Evolutionary conservation across 2,888 invertebrate genomes (phyloP).

Genomic region (Elysia crispata): DNA sequence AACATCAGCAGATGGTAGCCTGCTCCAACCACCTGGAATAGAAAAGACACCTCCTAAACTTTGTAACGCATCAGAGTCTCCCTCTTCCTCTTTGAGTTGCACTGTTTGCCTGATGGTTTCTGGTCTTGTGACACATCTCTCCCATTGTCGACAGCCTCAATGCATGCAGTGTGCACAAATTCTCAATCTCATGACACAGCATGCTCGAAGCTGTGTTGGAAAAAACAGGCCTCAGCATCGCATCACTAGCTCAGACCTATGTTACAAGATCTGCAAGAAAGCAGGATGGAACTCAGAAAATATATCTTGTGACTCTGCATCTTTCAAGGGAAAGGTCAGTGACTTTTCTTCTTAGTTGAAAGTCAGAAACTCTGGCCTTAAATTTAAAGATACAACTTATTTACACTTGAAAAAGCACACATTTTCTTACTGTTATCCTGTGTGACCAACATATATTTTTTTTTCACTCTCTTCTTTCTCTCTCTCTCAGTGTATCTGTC

Average conservation of each 20-base stretch:
- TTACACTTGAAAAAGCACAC: no score
- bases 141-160: not conserved
- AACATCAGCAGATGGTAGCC: no score
- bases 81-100: not conserved
- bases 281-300: constrained; percentile 27
- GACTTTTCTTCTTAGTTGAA: no score
- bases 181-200: constrained; percentile 32
- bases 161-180: constrained; percentile 42
- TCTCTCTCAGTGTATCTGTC: no score
- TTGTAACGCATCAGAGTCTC: not conserved
- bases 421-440: no score
- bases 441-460: no score
- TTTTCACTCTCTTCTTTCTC: no score
- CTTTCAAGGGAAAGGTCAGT: constrained; percentile 35
- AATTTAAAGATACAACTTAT: no score
- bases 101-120: constrained; percentile 22
- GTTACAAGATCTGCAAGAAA: constrained; percentile 43
- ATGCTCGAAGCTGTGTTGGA: constrained; percentile 27
- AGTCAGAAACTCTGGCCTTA: no score
- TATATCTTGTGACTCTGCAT: not conserved
- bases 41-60: no score
- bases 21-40: no score
- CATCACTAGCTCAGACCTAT: constrained; percentile 36
- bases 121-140: constrained; percentile 26
- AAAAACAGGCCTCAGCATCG: constrained; percentile 5